A percentile compares a stretch with the other conserved stretches of the same genome.
Conservation (phyloP, 2,113 vertebrate species). For the Spheniscus mendiculus region DNA sequence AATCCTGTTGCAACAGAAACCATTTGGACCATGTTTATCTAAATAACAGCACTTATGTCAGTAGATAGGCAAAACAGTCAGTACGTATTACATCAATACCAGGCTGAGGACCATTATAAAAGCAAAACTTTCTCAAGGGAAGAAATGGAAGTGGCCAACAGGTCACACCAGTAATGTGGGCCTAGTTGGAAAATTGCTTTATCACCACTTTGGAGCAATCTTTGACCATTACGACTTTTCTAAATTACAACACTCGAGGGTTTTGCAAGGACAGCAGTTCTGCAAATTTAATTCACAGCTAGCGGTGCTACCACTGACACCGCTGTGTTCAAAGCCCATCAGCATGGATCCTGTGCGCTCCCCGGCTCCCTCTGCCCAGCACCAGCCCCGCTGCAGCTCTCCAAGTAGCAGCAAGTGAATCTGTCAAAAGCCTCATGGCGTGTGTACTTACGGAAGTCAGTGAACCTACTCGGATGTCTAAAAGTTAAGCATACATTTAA, state of each 20-base stretch:
- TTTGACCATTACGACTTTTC: not conserved
- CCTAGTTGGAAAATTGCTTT: not conserved
- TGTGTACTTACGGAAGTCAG: not conserved
- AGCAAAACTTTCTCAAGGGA: not conserved
- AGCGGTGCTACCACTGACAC: not conserved
- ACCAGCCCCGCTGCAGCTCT: not conserved
- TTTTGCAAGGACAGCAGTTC: not conserved
- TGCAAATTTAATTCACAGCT: not conserved
- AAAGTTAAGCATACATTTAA: not conserved
- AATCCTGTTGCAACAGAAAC: not conserved
- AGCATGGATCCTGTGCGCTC: rapidly evolving
- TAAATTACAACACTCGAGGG: not conserved
- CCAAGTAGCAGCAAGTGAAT: not conserved
- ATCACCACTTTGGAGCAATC: not conserved
- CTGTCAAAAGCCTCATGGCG: not conserved
- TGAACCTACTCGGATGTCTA: not conserved
- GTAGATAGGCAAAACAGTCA: rapidly evolving
- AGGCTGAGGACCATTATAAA: not conserved
- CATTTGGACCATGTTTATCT: not conserved
- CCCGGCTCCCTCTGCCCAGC: not conserved
- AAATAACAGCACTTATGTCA: not conserved
- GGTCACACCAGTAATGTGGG: not conserved
- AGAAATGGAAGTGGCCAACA: not conserved
- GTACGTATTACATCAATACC: not conserved
- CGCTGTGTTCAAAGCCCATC: not conserved